These are phyloP conservation scores for Helogale parvula DNA, from an alignment of 2,113 vertebrate genomes.

Conservation along the genomic window DNA sequence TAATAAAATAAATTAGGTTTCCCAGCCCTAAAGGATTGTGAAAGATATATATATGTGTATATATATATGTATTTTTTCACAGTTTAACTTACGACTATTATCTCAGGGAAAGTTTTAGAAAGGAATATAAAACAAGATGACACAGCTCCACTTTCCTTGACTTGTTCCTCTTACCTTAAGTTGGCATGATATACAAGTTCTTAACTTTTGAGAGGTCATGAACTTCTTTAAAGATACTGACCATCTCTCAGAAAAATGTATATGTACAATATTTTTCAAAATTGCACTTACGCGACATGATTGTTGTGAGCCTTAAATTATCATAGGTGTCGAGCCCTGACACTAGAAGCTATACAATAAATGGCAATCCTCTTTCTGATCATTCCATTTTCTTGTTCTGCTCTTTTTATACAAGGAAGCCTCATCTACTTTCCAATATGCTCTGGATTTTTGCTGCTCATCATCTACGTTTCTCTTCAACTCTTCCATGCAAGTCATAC, in stretches of 20 bases:
- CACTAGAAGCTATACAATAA: neutral
- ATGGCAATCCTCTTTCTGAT: neutral
- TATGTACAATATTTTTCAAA: neutral
- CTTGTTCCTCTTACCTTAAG: neutral
- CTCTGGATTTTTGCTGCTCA: neutral
- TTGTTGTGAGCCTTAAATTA: neutral
- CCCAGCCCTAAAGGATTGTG: neutral
- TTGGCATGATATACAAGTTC: neutral
- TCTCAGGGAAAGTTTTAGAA: neutral
- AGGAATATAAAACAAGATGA: neutral
- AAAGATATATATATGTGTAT: neutral
- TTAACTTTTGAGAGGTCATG: neutral
- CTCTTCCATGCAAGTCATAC: neutral
- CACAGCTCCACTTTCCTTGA: neutral
- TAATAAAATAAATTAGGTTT: constrained; percentile 14
- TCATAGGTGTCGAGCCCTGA: neutral
- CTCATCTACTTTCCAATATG: neutral
- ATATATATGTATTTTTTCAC: neutral
- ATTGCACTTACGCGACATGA: neutral
- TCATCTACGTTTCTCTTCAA: neutral
- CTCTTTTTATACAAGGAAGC: neutral
- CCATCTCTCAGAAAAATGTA: neutral
- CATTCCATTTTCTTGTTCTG: neutral
- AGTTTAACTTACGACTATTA: neutral
- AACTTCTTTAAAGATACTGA: neutral